phyloP scores from a whole-genome alignment of 53 echinoderm and acorn worm species.

The Actinopyga echinites region DNA sequence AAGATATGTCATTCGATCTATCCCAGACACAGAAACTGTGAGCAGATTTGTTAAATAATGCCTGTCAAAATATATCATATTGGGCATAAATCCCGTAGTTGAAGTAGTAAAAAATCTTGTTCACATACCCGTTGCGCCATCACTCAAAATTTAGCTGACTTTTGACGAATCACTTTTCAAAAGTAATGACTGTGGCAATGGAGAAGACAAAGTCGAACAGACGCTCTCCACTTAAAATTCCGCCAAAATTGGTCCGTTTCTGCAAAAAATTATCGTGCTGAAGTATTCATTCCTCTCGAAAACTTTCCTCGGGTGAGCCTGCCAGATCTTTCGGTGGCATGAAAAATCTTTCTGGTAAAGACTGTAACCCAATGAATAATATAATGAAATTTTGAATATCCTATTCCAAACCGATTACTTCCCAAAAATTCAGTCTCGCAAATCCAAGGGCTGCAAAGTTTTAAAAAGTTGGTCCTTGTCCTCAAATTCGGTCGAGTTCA shows the following conservation, averaged over 20 bases:
- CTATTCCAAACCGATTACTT: not conserved
- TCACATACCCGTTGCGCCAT: slow-evolving; percentile 41
- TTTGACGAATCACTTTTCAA: slow-evolving; percentile 36
- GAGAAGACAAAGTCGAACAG: not conserved
- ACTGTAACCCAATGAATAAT: too few species aligned
- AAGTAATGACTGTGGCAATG: not conserved
- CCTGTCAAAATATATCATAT: too few species aligned
- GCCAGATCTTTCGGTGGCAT: too few species aligned
- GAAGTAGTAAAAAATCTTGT: not conserved
- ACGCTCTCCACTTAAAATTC: slow-evolving; percentile 13
- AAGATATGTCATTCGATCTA: too few species aligned
- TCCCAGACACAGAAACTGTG: too few species aligned
- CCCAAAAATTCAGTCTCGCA: not conserved
- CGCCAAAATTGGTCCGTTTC: slow-evolving; percentile 2
- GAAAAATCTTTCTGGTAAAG: too few species aligned
- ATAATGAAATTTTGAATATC: not conserved
- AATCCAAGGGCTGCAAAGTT: too few species aligned
- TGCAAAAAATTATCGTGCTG: not conserved
- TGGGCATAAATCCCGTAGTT: too few species aligned
- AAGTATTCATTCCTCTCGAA: too few species aligned
- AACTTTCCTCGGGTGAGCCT: too few species aligned
- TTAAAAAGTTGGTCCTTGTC: slow-evolving; percentile 19
- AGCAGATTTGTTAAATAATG: too few species aligned
- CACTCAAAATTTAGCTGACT: slow-evolving; percentile 16
- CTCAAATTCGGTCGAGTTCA: slow-evolving; percentile 47